A percentile compares a stretch with the other conserved stretches of the same genome.
phyloP scores from a whole-genome alignment of 2,113 vertebrate species.

The Vidua macroura region DNA sequence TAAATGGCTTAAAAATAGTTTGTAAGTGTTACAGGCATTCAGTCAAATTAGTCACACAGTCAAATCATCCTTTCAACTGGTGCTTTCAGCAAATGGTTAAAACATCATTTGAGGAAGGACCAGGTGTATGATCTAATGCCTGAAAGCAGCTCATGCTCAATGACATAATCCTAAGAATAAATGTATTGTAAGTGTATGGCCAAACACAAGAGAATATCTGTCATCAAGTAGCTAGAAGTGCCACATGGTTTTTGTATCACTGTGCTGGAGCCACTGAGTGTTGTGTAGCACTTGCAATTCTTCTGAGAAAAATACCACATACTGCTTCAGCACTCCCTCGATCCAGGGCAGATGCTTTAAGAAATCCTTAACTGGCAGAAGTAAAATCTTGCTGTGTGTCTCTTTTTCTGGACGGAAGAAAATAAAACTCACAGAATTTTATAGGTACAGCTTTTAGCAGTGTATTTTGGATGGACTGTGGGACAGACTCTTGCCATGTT shows the following conservation, averaged over 20 bases:
- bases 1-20: constrained; percentile 54
- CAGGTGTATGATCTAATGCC: constrained; percentile 55
- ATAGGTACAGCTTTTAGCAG: background rate
- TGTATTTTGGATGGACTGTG: background rate
- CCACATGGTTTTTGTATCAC: constrained; percentile 50
- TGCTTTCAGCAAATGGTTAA: constrained; percentile 59
- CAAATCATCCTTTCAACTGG: constrained; percentile 62
- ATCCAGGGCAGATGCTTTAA: background rate
- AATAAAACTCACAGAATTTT: background rate
- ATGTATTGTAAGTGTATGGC: constrained; percentile 37
- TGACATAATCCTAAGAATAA: constrained; percentile 66
- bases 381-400: background rate
- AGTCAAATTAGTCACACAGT: constrained; percentile 56
- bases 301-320: constrained; percentile 5
- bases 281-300: background rate
- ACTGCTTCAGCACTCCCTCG: background rate
- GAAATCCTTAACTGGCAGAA: background rate
- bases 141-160: constrained; percentile 31
- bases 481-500: background rate
- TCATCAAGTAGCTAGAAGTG: constrained; percentile 45
- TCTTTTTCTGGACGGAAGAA: background rate
- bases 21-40: constrained; percentile 39
- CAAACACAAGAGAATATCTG: constrained; percentile 59
- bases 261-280: background rate
- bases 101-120: constrained; percentile 27